These are phyloP conservation scores for Lasioglossum leucozonium DNA, from an alignment of 2,888 invertebrate species.

Conservation along the genomic window DNA sequence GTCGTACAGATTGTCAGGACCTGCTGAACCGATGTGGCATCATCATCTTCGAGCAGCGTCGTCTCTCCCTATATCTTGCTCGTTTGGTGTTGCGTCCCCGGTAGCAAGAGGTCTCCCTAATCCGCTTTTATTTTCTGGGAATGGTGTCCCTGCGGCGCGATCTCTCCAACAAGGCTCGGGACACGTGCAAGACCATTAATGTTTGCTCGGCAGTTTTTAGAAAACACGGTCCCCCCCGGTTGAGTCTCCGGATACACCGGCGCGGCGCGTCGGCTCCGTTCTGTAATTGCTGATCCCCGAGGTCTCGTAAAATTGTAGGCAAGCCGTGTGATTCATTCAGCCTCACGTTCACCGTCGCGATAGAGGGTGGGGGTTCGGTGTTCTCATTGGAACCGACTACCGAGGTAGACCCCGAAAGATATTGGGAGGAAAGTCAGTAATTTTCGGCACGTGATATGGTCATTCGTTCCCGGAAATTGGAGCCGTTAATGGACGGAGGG, in stretches of 20 bases:
- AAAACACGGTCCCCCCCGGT: neutral
- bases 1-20: neutral
- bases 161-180: slow-evolving; percentile 27
- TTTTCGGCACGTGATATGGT: slow-evolving; percentile 54
- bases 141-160: slow-evolving; percentile 19
- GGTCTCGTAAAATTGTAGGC: slow-evolving; percentile 35
- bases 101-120: slow-evolving; percentile 27
- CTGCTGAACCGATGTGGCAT: neutral
- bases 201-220: slow-evolving; percentile 42
- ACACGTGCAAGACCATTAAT: slow-evolving; percentile 20
- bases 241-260: slow-evolving; percentile 1
- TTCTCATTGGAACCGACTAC: neutral
- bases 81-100: neutral
- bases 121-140: slow-evolving; percentile 26
- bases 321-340: slow-evolving; percentile 22
- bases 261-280: too few species aligned
- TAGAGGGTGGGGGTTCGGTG: neutral
- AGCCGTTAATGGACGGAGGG: neutral
- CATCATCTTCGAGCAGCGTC: neutral
- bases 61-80: neutral
- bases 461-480: slow-evolving; percentile 30
- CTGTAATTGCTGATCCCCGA: slow-evolving; percentile 31
- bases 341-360: neutral
- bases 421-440: slow-evolving; percentile 36
- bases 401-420: slow-evolving; percentile 33